Base-by-base conservation (phyloP, 1,140 invertebrate genomes). In the Pseudomyrmex pallidus region DNA sequence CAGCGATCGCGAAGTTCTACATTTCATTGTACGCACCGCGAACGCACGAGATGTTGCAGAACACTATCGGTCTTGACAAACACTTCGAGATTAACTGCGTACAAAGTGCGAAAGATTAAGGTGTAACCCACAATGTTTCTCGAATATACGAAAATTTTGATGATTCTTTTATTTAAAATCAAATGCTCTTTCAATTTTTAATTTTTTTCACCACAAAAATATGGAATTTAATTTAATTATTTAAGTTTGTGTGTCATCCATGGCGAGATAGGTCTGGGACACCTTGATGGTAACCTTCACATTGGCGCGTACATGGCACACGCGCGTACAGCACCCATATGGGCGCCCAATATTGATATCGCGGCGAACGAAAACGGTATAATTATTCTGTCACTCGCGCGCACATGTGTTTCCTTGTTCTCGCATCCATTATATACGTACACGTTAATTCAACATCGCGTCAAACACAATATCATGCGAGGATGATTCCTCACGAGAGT, bases 271-370 rank as follows among this genome's bases (percentile, higher is more conserved):
- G 48, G 25, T 25, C 2, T 4, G 25, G 25, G 3, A 25, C 25
- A 25, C 25, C 70, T 74, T 70, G 22, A 50, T 10, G 56, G 72
- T 88, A 87, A 90, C 90, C 90, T 91, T 91, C 88, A 91, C 90
- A 90, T 91, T 91, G 88, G 66, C 83, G 56, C 2, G 54, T 10
- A 52, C 67, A 17, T 50, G 20, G 50, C 12, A 13, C 9, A 57
- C 68, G 64, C 25, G 25, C 46, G 12, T 48, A 46, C 20, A 12
- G 62, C 1, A 68, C 13, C 5, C 66, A 17, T 77, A 25, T 66
- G 54, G 50, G 52, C 44, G 46, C 54, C 64, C 20, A 78, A 56
- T 72, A 72, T 48, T 67, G 48, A 85, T 85, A 35, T 35, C 61
- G 22, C 12, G 35, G 8, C 25, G 25, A n/a, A 20, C 9, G 44